These are phyloP conservation scores for Macrobrachium nipponense DNA, from an alignment of 1,140 invertebrate genomes.

Conservation along the genomic window DNA sequence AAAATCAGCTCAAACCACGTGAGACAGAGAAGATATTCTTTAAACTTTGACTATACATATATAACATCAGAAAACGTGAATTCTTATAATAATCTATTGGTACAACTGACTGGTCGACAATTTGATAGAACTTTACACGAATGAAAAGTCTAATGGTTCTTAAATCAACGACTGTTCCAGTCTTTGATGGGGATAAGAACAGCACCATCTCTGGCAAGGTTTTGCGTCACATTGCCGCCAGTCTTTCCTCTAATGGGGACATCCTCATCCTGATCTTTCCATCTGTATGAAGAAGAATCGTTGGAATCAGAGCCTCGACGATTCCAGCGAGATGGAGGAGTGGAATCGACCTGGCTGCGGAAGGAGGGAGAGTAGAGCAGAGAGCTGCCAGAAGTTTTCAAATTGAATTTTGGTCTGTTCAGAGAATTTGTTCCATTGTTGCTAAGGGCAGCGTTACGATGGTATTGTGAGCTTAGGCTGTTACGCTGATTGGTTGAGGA, in stretches of 20 bases:
- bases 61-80: too few species aligned
- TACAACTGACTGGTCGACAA: too few species aligned
- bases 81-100: too few species aligned
- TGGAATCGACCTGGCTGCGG: slow-evolving; percentile 38
- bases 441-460: slow-evolving; percentile 35
- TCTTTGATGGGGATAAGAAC: slow-evolving; percentile 60
- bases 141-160: too few species aligned
- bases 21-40: too few species aligned
- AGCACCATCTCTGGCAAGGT: slow-evolving; percentile 43
- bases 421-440: slow-evolving; percentile 48
- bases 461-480: slow-evolving; percentile 49
- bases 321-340: slow-evolving; percentile 11
- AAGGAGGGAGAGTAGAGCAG: slow-evolving; percentile 61
- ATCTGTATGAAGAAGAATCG: slow-evolving; percentile 22
- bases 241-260: slow-evolving; percentile 29
- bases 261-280: slow-evolving; percentile 41
- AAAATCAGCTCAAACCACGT: too few species aligned
- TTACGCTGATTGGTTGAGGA: slow-evolving; percentile 32
- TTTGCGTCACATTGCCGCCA: slow-evolving; percentile 37
- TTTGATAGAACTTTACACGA: too few species aligned
- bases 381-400: slow-evolving; percentile 52
- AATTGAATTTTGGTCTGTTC: slow-evolving; percentile 52
- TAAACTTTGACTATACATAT: too few species aligned
- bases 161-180: slow-evolving; percentile 59
- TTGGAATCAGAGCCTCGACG: slow-evolving; percentile 33